Evolutionary conservation across 2,888 invertebrate species (phyloP).

Genomic region (Heliconius ethilla): DNA sequence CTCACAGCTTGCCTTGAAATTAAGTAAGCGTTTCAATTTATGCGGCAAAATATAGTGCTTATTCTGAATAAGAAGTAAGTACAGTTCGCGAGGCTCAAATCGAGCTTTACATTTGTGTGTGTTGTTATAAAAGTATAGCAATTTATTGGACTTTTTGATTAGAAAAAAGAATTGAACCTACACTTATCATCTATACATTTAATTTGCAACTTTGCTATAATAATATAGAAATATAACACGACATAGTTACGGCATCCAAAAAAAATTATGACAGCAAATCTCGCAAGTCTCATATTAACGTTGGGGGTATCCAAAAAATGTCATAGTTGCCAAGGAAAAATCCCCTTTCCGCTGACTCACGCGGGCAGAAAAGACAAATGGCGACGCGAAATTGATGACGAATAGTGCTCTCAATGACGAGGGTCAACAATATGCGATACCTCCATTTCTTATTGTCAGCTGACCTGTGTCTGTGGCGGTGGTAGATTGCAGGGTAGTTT

Average conservation of each 20-base stretch:
- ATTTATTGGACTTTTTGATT: no score
- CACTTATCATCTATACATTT: neutral
- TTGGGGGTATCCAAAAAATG: conserved; percentile 31
- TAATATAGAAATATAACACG: neutral
- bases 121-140: no score
- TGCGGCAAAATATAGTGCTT: neutral
- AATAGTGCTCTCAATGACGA: conserved; percentile 41
- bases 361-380: conserved; percentile 42
- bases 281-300: conserved; percentile 33
- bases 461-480: conserved; percentile 30
- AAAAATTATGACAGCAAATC: conserved; percentile 28
- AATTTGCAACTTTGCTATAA: neutral
- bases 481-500: conserved; percentile 21
- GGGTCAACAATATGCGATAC: conserved; percentile 44
- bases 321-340: conserved; percentile 34
- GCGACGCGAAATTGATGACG: conserved; percentile 40
- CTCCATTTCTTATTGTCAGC: conserved; percentile 41
- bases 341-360: conserved; percentile 38
- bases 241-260: neutral
- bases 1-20: neutral
- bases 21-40: neutral
- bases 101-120: no score
- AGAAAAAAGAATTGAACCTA: neutral
- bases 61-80: neutral
- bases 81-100: neutral